Evolutionary conservation across 1,140 invertebrate genomes (phyloP).

Genomic region (Colletes latitarsis): DNA sequence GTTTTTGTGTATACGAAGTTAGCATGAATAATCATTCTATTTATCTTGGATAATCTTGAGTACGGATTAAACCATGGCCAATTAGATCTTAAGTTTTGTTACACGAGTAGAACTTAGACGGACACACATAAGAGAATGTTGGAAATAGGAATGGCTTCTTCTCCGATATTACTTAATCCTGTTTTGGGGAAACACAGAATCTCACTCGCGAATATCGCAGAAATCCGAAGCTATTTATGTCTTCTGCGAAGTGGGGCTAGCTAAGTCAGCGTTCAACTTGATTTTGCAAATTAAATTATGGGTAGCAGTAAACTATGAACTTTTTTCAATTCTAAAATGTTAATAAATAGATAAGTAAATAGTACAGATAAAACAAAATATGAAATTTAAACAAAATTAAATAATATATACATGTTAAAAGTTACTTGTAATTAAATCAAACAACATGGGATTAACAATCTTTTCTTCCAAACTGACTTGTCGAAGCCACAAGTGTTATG

Average conservation of each 20-base stretch:
- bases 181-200: slow-evolving; percentile 51
- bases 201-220: slow-evolving; percentile 18
- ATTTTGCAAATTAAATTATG: neutral
- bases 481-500: too few relatives aligned
- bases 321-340: neutral
- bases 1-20: too few relatives aligned
- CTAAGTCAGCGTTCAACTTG: neutral
- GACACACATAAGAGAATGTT: too few relatives aligned
- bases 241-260: neutral
- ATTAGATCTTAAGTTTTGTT: neutral
- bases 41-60: neutral
- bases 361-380: too few relatives aligned
- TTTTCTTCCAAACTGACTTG: too few relatives aligned
- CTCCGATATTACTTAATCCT: slow-evolving; percentile 39
- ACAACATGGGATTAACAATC: too few relatives aligned
- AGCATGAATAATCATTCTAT: too few relatives aligned
- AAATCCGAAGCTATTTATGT: slow-evolving; percentile 12
- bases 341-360: too few relatives aligned
- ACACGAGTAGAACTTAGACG: neutral
- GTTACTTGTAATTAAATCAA: too few relatives aligned
- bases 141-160: neutral
- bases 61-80: neutral
- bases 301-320: neutral
- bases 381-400: too few relatives aligned
- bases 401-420: too few relatives aligned